A percentile compares a stretch with the other conserved stretches of the same genome.
Conservation (phyloP, 2,888 invertebrate species). For the Galerucella nymphaeae region DNA sequence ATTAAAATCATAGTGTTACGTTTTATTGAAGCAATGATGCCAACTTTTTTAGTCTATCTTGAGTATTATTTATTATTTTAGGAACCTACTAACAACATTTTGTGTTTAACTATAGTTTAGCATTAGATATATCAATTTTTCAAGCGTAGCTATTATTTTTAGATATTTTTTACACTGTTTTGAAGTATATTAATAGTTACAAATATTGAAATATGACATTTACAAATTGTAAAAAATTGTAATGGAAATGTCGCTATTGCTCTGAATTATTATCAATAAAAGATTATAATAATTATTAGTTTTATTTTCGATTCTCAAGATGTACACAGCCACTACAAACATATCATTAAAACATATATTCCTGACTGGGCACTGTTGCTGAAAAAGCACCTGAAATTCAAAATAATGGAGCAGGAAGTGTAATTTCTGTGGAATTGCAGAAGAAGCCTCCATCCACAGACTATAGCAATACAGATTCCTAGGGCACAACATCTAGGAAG, state of each 20-base stretch:
- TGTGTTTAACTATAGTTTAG: constrained; percentile 32
- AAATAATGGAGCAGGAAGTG: too few relatives aligned
- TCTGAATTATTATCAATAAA: constrained; percentile 57
- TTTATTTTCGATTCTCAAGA: background rate
- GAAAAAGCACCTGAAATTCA: too few relatives aligned
- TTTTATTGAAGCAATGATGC: background rate
- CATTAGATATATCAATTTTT: constrained; percentile 32
- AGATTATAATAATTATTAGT: constrained; percentile 28
- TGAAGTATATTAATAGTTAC: constrained; percentile 51
- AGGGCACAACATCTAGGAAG: too few relatives aligned
- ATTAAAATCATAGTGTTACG: too few relatives aligned
- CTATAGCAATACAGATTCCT: too few relatives aligned
- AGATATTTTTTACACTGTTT: constrained; percentile 44
- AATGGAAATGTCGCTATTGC: constrained; percentile 61
- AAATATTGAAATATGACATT: constrained; percentile 56
- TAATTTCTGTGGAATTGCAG: too few relatives aligned
- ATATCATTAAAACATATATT: too few relatives aligned
- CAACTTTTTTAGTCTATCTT: constrained; percentile 10
- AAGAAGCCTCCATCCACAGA: too few relatives aligned
- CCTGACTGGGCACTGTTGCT: too few relatives aligned
- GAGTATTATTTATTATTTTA: constrained; percentile 16
- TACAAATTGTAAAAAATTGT: constrained; percentile 57
- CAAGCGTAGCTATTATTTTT: constrained; percentile 37
- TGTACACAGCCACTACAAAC: background rate
- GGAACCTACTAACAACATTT: constrained; percentile 29